These are phyloP conservation scores for Muntiacus reevesi DNA, from an alignment of 2,113 vertebrate species.

Conservation along the genomic window DNA sequence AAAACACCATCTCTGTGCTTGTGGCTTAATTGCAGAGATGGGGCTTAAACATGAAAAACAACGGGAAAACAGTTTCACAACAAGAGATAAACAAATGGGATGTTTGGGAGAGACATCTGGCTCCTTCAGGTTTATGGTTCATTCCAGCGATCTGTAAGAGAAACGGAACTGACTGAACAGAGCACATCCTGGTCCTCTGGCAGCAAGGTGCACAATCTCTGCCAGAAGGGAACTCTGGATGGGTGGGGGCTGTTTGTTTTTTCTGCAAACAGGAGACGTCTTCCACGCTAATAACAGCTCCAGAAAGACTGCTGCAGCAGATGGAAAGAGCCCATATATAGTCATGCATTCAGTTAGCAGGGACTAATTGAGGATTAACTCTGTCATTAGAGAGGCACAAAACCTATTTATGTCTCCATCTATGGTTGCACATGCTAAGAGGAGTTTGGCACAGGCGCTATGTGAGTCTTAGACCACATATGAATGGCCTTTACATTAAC, in stretches of 20 bases:
- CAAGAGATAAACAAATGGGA: background rate
- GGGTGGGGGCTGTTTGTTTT: conserved; percentile 19
- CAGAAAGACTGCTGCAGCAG: conserved; percentile 36
- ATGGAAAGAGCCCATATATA: conserved; percentile 39
- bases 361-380: conserved; percentile 46
- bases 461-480: background rate
- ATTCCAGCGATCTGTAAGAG: background rate
- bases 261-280: conserved; percentile 46
- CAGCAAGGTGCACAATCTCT: conserved; percentile 28
- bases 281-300: conserved; percentile 43
- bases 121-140: background rate
- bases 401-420: background rate
- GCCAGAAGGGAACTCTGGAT: conserved; percentile 42
- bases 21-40: background rate
- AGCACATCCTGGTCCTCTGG: conserved; percentile 15
- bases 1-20: background rate
- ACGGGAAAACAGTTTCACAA: background rate
- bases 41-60: background rate
- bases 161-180: background rate
- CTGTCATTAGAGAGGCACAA: conserved; percentile 18
- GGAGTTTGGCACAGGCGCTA: background rate
- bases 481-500: background rate
- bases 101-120: conserved; percentile 39
- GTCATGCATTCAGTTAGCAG: conserved; percentile 4
- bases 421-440: background rate